Conservation (phyloP, 2,797 vertebrate genomes). For the Melanotaenia trifasciata region DNA sequence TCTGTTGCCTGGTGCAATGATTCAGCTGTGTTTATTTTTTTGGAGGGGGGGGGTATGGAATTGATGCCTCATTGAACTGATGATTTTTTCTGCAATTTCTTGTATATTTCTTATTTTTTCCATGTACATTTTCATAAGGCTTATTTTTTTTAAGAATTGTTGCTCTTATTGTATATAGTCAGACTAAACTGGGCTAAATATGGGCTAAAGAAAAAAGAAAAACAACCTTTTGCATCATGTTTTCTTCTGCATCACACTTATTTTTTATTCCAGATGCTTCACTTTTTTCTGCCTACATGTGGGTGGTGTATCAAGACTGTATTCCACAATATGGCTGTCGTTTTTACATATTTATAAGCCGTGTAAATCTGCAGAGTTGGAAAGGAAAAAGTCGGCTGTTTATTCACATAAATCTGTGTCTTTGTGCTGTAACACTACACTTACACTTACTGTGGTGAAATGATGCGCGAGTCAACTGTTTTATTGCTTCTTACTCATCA, state of each 20-base stretch:
- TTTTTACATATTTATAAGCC: constrained; percentile 64
- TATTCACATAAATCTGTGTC: constrained; percentile 34
- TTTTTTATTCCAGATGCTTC: constrained; percentile 6
- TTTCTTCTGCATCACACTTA: constrained; percentile 29
- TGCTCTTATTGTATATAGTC: constrained; percentile 65
- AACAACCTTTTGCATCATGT: constrained; percentile 15
- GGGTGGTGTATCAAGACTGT: constrained; percentile 54
- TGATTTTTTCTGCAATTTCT: constrained; percentile 23
- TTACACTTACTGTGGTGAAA: constrained; percentile 32
- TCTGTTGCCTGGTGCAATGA: constrained; percentile 56
- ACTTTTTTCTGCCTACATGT: constrained; percentile 10
- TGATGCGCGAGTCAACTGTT: constrained; percentile 42
- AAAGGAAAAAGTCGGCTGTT: constrained; percentile 58
- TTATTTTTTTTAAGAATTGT: constrained; percentile 68
- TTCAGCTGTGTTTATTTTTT: constrained; percentile 9
- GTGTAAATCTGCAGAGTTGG: constrained; percentile 45
- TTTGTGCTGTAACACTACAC: constrained; percentile 66
- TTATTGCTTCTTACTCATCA: constrained; percentile 11
- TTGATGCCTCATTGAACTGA: constrained; percentile 19
- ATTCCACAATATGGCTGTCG: constrained; percentile 41
- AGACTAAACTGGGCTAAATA: constrained; percentile 32
- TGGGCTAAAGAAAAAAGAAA: neutral
- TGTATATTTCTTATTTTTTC: constrained; percentile 28
- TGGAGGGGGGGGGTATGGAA: neutral
- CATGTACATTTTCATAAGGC: constrained; percentile 45